Base-by-base conservation (phyloP, 2,888 invertebrate genomes). In the Choristoneura rosaceana region DNA sequence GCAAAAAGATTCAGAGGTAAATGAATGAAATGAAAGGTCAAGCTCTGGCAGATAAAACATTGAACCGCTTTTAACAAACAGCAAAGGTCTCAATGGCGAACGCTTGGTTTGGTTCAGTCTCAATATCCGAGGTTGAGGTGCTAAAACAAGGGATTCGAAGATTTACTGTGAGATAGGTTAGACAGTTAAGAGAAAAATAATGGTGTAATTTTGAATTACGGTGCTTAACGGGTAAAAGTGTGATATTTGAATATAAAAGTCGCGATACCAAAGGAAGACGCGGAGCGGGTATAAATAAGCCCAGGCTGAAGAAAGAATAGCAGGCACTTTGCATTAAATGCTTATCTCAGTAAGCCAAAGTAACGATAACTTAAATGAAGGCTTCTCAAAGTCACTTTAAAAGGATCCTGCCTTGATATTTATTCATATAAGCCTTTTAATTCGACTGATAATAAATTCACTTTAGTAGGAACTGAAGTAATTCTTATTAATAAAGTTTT, bases 201-300 rank as follows among this genome's bases (percentile, higher is more conserved):
- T 73, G 64, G 58, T 66, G 45, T 67, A 59, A 50, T 70, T 70
- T 59, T 66, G 71, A 79, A 79, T 76, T 76, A 81, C 80, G 87
- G 87, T 90, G 87, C 85, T 86, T 84, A 83, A 84, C 80, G 84
- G 84, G 84, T 85, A 84, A 79, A 81, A 74, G 87, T 89, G 87
- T 89, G 88, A 87, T 89, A 88, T 86, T 85, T 82, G 83, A 78
- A 82, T 81, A 76, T 79, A 79, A 80, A 78, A 73, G 75, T 77
- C 78, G 78, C 65, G 78, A 78, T 80, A 61, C 45, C 55, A 62
- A 67, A 62, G 55, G 62, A 12, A 34, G 69, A 63, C 10, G 17
- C 62, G 43, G 45, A 47, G 60, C 12, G 15, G 47, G 33, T n/a
- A 17, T 45, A 59, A 45, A 52, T 45, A 59, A 45, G 43, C 50